Conservation (phyloP, 2,888 invertebrate genomes). For the Hipparchia sbordonii region DNA sequence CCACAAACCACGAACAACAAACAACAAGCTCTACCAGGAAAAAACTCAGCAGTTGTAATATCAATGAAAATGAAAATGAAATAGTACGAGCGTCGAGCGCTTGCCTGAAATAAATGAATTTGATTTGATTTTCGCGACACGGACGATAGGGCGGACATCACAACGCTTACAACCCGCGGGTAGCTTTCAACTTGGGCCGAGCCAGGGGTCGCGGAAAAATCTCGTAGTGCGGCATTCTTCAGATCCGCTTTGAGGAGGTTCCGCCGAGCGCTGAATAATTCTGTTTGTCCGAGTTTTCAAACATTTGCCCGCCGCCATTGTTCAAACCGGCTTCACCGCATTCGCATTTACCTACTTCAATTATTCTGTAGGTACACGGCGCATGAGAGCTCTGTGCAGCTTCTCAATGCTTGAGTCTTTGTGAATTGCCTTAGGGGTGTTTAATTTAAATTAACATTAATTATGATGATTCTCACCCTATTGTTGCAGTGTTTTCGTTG, state of each 20-base stretch:
- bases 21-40: too few relatives aligned
- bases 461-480: not conserved
- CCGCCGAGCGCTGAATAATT: constrained; percentile 73
- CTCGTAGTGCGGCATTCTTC: constrained; percentile 54
- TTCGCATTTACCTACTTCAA: constrained; percentile 27
- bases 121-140: too few relatives aligned
- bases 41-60: too few relatives aligned
- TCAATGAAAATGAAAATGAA: too few relatives aligned
- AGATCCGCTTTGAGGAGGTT: constrained; percentile 64
- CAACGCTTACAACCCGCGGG: not conserved
- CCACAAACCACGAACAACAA: too few relatives aligned
- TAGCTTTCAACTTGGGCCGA: not conserved
- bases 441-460: constrained; percentile 3
- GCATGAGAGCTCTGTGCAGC: not conserved
- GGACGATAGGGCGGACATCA: too few relatives aligned
- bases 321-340: constrained; percentile 52
- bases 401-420: constrained; percentile 6
- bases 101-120: too few relatives aligned
- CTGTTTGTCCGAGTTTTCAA: constrained; percentile 73
- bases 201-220: constrained; percentile 63
- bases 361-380: constrained; percentile 29
- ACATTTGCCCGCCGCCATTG: constrained; percentile 52
- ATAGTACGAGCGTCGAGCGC: too few relatives aligned
- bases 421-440: constrained; percentile 12
- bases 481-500: not conserved